Evolutionary conservation across 1,140 invertebrate genomes (phyloP).

Genomic region (Drosophila quadrilineata): DNA sequence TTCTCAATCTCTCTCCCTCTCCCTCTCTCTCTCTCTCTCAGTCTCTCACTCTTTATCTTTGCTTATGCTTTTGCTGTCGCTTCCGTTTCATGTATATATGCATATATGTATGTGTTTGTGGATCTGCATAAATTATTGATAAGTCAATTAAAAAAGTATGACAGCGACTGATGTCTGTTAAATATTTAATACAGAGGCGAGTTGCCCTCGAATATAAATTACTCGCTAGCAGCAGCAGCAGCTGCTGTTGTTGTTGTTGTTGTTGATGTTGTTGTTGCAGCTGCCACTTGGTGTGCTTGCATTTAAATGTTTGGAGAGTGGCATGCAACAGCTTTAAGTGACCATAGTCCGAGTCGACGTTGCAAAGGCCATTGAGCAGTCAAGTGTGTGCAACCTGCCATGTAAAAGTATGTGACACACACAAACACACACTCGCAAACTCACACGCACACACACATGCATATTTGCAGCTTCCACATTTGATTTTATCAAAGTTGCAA

Average conservation of each 20-base stretch:
- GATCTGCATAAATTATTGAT: constrained; percentile 75
- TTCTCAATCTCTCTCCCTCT: background rate
- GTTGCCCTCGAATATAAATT: constrained; percentile 2
- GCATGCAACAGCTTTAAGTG: constrained; percentile 25
- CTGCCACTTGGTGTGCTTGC: background rate
- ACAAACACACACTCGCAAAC: constrained; percentile 8
- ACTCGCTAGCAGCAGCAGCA: background rate
- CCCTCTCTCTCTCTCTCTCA: background rate
- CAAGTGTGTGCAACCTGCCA: constrained; percentile 70
- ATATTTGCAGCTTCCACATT: constrained; percentile 29
- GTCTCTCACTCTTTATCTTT: too few species aligned
- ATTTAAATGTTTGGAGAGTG: constrained; percentile 2
- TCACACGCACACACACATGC: background rate
- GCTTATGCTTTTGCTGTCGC: background rate
- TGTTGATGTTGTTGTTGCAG: background rate
- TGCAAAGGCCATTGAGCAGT: constrained; percentile 66
- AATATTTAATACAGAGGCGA: constrained; percentile 51
- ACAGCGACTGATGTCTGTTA: constrained; percentile 70
- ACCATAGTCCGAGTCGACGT: constrained; percentile 9
- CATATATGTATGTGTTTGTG: constrained; percentile 2
- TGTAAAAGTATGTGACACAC: constrained; percentile 54
- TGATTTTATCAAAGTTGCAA: constrained; percentile 48
- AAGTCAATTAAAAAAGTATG: constrained; percentile 81
- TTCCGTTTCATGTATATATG: constrained; percentile 29
- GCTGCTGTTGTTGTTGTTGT: background rate